Base-by-base conservation (phyloP, 2,888 invertebrate genomes). In the Alcis repandata region DNA sequence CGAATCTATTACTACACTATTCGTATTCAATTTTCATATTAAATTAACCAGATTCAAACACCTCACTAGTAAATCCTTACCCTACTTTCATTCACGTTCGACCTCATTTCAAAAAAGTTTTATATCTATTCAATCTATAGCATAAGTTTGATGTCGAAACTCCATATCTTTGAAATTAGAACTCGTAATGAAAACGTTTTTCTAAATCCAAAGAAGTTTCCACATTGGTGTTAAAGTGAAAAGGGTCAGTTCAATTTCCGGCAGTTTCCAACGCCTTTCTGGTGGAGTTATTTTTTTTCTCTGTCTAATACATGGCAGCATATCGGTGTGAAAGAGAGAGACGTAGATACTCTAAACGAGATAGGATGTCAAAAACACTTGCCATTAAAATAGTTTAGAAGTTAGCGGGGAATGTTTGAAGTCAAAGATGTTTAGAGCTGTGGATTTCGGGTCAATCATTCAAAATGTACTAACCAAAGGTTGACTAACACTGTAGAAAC, bases 241-340 rank as follows among this genome's bases (percentile, higher is more conserved):
- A 84, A 86, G 87, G 87, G 87, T 88, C 82, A 69, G 72, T 76
- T 79, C 84, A 86, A 87, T 88, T 87, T 87, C 85, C 86, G 84
- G 70, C 70, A 69, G 64, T 72, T 75, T 73, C 36, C 48, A 32
- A 59, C 63, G 63, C 63, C 49, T 57, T 46, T 49, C 59, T 8
- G 40, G 27, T 40, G 40, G 32, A 63, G 8, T 9, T 7, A 8
- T n/a, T 59, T 58, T 58, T 53, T 38, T 13, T 67, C 68, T 46
- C 57, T 54, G 52, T 70, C 57, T 58, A 10, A n/a, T 56, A 27
- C 22, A 11, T 15, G 15, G 9, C 2, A 22, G 10, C 15, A 43
- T 7, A 9, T 41, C 10, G 10, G 41, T 62, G n/a, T 45, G 68
- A 63, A 64, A 60, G 4, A n/a, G 48, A 43, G 9, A 13, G 22